Base-by-base conservation (phyloP, 2,888 invertebrate genomes). In the Stenodera caucasica region DNA sequence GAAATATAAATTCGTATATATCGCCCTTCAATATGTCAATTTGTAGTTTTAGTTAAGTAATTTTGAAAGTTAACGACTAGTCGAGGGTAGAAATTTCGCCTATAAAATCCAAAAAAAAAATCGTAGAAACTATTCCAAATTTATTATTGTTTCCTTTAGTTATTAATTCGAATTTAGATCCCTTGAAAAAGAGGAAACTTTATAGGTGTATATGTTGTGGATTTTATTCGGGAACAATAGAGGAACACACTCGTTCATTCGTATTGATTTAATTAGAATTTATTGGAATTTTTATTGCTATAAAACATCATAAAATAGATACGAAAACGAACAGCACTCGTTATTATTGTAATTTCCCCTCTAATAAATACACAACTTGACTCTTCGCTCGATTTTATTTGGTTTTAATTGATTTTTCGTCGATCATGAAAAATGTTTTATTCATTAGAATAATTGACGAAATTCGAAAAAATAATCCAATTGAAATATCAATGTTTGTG, bases 71-170 rank as follows among this genome's bases (percentile, higher is more conserved):
- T 26, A 4, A 26, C 5, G 2, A 26, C 5, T 26, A 26, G 26
- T 26, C 26, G 26, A n/a, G n/a, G n/a, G n/a, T 26, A 26, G 5
- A 26, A 26, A 26, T 26, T 2, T 26, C 26, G 3, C 26, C 5
- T 5, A 5, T 26, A 26, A 26, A 26, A 26, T 26, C 26, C 26
- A 26, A 26, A 26, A 26, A 26, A 26, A 26, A 26, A 26, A 26
- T 26, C 26, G 5, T 5, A 26, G 62, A 55, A 60, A 55, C 57
- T 50, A 52, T 52, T 57, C 37, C 35, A 56, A 26, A 50, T 52
- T 52, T 32, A 15, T 14, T 15, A 32, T 52, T 52, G 30, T 52
- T 52, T 23, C 14, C 8, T 51, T 30, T 32, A 52, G 52, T 33
- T 32, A 33, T 9, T 12, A 33, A 21, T 52, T 32, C 32, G 32